Conservation (phyloP, 2,113 vertebrate species). For the Prionailurus viverrinus region DNA sequence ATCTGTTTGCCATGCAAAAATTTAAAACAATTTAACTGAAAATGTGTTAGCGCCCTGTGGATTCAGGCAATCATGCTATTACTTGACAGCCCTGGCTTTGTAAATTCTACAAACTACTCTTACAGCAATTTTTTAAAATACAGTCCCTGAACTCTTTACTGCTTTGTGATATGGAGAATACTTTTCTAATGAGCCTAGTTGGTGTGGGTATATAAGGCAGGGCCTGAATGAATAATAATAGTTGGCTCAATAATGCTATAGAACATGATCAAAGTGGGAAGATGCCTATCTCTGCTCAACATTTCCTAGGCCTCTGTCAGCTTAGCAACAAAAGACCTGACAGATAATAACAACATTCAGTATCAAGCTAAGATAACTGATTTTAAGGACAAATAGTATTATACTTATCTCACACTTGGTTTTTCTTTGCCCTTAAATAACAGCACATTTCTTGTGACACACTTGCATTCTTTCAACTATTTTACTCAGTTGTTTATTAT, state of each 20-base stretch:
- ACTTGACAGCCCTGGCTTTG: not conserved
- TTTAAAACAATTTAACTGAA: not conserved
- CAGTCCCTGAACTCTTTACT: not conserved
- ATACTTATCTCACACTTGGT: not conserved
- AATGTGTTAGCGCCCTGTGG: not conserved
- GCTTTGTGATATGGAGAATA: not conserved
- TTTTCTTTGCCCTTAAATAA: constrained; percentile 11
- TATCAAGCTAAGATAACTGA: not conserved
- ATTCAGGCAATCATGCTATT: not conserved
- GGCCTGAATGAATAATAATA: not conserved
- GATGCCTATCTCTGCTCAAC: not conserved
- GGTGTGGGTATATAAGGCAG: not conserved
- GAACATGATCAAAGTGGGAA: not conserved
- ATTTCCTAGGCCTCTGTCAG: constrained; percentile 5
- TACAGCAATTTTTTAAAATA: constrained; percentile 8
- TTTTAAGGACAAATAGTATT: not conserved
- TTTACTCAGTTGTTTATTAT: constrained; percentile 12
- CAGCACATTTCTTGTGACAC: not conserved
- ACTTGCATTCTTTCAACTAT: not conserved
- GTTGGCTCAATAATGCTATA: not conserved
- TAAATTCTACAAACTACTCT: constrained; percentile 27
- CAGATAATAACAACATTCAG: not conserved
- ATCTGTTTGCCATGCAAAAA: not conserved
- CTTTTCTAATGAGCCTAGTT: not conserved
- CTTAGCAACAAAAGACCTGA: not conserved